Evolutionary conservation across 2,113 vertebrate species (phyloP), one percentile per base, ranked within the genome.

Genomic region (Candoia aspera): DNA sequence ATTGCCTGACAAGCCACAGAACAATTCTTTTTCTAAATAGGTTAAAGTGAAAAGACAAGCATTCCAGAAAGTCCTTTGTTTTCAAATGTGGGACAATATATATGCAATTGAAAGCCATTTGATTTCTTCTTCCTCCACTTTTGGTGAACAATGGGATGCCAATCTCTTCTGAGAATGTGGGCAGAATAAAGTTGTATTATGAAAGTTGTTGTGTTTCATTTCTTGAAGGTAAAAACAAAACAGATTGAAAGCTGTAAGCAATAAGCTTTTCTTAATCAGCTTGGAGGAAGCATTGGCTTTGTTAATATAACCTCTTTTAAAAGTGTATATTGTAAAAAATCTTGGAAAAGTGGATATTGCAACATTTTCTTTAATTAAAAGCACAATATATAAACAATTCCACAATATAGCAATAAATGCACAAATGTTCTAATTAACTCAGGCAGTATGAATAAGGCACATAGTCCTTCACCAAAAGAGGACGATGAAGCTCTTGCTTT

Each of bases 141-240:
- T 79, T 79, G 33, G 8, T 42, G 15, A 79, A 37, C 37, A 8
- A 68, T 13, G 29, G 1, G 0, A 68, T 68, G 1, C 5, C 12
- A 68, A 19, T 79, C n/a, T 79, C 33, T 79, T 79, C 37, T 79
- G 17, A 19, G n/a, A 79, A 79, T 79, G 83, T 83, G 57, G 1
- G 21, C 92, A 91, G 90, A 93, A 55, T 15, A 10, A 58, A 91
- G 59, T 91, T 93, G 19, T 86, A 92, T 19, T 0, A 90, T 29
- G 6, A 42, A 37, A 21, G 24, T 83, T 26, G 2, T 89, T 95
- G 29, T 37, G 33, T 42, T 79, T 37, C 33, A 79, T 79, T 37
- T 46, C 29, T 92, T 24, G 60, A 42, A 94, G 33, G 1, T 73
- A 29, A 88, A 87, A 84, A 37, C 4, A 0, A 6, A 10, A 59